A percentile compares a stretch with the other conserved stretches of the same genome.
phyloP scores from a whole-genome alignment of 2,113 vertebrate genomes.

The Pelusios castaneus region DNA sequence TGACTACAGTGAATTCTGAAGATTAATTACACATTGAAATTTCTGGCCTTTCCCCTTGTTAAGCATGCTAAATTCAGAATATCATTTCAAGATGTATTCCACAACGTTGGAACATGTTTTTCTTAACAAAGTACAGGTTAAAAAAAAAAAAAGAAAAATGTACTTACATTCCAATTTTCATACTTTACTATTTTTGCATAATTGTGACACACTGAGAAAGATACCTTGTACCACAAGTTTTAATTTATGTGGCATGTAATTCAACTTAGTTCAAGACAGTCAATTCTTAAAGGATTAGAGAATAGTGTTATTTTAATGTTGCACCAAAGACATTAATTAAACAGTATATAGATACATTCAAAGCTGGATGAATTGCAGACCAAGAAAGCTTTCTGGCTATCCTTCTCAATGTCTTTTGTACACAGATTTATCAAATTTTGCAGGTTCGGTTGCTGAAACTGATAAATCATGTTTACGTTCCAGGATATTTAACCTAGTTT shows the following conservation, averaged over 20 bases:
- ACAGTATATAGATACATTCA: background rate
- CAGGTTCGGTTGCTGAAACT: conserved; percentile 46
- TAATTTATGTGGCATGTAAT: conserved; percentile 62
- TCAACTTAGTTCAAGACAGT: conserved; percentile 37
- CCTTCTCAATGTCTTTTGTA: conserved; percentile 40
- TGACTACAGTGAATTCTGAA: background rate
- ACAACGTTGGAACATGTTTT: background rate
- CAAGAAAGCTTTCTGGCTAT: conserved; percentile 42
- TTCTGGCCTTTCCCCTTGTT: conserved; percentile 2
- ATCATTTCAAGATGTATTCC: conserved; percentile 17
- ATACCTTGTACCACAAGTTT: conserved; percentile 46
- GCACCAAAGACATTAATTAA: conserved; percentile 42
- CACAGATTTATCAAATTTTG: conserved; percentile 50
- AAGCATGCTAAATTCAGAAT: background rate
- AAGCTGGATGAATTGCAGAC: conserved; percentile 23
- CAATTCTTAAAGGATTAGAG: conserved; percentile 66
- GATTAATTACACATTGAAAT: conserved; percentile 49
- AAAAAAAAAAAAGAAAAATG: conserved; percentile 15
- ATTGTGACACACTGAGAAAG: conserved; percentile 48
- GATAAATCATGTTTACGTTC: conserved; percentile 51
- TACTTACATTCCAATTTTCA: conserved; percentile 11
- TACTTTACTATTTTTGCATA: conserved; percentile 49
- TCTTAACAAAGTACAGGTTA: conserved; percentile 5
- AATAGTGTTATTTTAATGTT: conserved; percentile 18
- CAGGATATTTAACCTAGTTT: background rate